Conservation (phyloP, 2,113 vertebrate species). For the Coryphaenoides rupestris region DNA sequence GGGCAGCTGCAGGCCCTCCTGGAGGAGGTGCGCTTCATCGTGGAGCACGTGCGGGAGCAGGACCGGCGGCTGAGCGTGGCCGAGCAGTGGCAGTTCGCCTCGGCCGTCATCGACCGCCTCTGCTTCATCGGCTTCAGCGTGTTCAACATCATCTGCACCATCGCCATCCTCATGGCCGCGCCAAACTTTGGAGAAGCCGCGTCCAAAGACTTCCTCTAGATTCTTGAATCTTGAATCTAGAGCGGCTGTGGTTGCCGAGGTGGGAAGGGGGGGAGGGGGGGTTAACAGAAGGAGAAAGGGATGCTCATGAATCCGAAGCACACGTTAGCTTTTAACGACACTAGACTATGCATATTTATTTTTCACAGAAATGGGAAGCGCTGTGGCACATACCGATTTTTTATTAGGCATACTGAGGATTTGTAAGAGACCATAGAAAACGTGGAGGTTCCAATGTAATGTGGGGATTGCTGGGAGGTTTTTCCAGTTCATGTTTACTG, state of each 20-base stretch:
- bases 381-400: background rate
- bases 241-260: conserved; percentile 19
- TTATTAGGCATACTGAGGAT: background rate
- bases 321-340: conserved; percentile 29
- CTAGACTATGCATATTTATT: conserved; percentile 4
- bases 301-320: conserved; percentile 33
- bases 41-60: conserved; percentile 71
- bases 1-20: conserved; percentile 73
- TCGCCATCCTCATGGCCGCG: conserved; percentile 80
- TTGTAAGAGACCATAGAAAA: conserved; percentile 2
- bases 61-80: conserved; percentile 66
- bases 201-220: conserved; percentile 79
- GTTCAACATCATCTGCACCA: conserved; percentile 80
- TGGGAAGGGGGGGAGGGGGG: background rate
- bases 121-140: conserved; percentile 78
- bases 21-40: conserved; percentile 71
- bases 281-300: conserved; percentile 1
- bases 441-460: background rate
- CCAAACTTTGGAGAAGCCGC: conserved; percentile 78
- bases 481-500: no score
- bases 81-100: conserved; percentile 80
- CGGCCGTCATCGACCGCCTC: conserved; percentile 75
- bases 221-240: no score
- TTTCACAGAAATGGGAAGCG: background rate
- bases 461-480: background rate